These are phyloP conservation scores for Burhinus bistriatus DNA, from an alignment of 2,113 vertebrate genomes.

Conservation along the genomic window DNA sequence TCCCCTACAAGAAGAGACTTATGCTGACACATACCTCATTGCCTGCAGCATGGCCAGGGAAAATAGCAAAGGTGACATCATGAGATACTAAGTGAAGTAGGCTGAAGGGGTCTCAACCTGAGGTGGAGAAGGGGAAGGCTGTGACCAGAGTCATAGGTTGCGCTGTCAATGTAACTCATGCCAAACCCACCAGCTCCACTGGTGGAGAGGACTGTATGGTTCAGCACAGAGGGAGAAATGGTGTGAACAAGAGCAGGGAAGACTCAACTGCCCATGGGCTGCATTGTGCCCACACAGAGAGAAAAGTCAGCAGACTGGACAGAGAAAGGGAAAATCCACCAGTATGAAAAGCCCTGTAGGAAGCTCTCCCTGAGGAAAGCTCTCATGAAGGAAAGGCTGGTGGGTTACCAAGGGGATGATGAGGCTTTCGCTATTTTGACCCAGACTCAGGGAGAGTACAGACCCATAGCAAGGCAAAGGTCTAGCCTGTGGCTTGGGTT, in stretches of 20 bases:
- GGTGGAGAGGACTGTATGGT: not conserved
- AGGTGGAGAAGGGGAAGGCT: not conserved
- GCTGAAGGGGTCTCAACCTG: not conserved
- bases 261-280: not conserved
- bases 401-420: not conserved
- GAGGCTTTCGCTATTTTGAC: not conserved
- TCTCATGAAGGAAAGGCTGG: not conserved
- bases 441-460: not conserved
- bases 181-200: not conserved
- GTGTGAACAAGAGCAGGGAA: not conserved
- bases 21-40: not conserved
- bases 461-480: not conserved
- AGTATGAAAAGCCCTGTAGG: not conserved
- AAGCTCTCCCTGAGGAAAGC: not conserved
- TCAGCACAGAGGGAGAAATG: not conserved
- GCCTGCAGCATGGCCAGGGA: not conserved
- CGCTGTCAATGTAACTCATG: not conserved
- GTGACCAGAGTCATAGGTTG: fast-evolving
- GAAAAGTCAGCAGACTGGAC: not conserved
- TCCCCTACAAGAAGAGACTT: not conserved
- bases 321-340: not conserved
- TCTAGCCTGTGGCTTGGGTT: not conserved
- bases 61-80: not conserved
- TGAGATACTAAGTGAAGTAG: not conserved
- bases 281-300: fast-evolving